Evolutionary conservation across 2,888 invertebrate genomes (phyloP).

Genomic region (Luperina nickerlii): DNA sequence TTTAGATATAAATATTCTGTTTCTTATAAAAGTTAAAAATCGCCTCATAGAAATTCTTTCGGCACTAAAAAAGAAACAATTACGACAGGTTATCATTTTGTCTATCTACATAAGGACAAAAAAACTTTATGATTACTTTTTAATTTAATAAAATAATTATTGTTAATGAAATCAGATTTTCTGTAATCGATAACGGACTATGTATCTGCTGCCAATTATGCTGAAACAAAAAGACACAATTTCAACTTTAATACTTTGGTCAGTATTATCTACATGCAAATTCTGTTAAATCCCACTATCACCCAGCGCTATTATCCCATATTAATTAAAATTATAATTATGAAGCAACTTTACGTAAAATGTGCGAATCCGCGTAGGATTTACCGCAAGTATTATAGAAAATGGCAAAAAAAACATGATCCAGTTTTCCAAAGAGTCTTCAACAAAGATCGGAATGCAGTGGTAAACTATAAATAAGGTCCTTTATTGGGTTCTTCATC

Average conservation of each 20-base stretch:
- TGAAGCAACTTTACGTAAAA: neutral
- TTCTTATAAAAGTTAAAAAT: neutral
- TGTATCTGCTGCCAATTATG: neutral
- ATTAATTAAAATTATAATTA: conserved; percentile 13
- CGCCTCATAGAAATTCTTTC: too few relatives aligned
- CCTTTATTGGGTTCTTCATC: neutral
- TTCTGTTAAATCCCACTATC: neutral
- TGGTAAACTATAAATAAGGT: neutral
- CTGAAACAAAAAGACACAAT: conserved; percentile 15
- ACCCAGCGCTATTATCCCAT: neutral
- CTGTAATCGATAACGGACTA: neutral
- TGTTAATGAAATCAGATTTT: neutral
- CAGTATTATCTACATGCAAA: neutral
- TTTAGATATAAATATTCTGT: neutral
- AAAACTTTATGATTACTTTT: too few relatives aligned
- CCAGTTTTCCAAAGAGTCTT: neutral
- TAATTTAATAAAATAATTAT: neutral
- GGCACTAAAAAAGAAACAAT: neutral
- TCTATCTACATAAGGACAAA: neutral
- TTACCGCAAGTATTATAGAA: neutral
- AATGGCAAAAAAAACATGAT: neutral
- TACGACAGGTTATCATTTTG: neutral
- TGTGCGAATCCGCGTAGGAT: neutral
- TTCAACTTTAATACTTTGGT: neutral
- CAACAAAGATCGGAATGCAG: neutral